Evolutionary conservation across 2,888 invertebrate genomes (phyloP), one percentile per base, ranked within the genome.

Genomic region (Furcula furcula): DNA sequence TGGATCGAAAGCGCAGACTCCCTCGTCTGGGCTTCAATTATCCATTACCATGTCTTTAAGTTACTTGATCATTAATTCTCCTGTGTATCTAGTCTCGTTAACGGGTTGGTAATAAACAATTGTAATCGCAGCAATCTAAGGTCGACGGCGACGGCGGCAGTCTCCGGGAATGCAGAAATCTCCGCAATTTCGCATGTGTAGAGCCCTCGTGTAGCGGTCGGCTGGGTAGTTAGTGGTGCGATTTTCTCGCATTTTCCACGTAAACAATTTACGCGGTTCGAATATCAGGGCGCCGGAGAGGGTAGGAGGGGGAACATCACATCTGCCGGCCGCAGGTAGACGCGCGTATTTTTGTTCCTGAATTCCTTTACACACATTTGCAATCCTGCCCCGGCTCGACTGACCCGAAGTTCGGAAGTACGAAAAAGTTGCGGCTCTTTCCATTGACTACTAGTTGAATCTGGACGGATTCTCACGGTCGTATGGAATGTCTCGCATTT

Each of bases 181-280:
- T 42, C 64, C 60, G 63, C 68, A 65, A 73, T 71, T 61, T 62
- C 67, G 65, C 71, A 69, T 74, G 72, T 58, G 63, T 65, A 61
- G 61, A 50, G 10, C 3, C 5, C 13, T 2, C 4, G 3, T 61
- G 59, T 62, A 49, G 65, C 58, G 65, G 68, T 68, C 67, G 72
- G 64, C 50, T 46, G 46, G 50, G 65, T 74, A 72, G 64, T 81
- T 82, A 73, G 61, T 65, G 64, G 55, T 5, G 74, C 62, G 67
- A 76, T 86, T 86, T 86, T 80, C 86, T 81, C 72, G 70, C 75
- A 77, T 86, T 86, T 86, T 86, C 84, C 80, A 73, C 71, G 77
- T 82, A 85, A 83, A 78, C 78, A 80, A 81, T 85, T 86, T 79
- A 77, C 79, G 74, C 66, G 65, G 66, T 74, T 74, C 63, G 61